Conservation (phyloP, 2,113 vertebrate species). For the Pelodiscus sinensis region DNA sequence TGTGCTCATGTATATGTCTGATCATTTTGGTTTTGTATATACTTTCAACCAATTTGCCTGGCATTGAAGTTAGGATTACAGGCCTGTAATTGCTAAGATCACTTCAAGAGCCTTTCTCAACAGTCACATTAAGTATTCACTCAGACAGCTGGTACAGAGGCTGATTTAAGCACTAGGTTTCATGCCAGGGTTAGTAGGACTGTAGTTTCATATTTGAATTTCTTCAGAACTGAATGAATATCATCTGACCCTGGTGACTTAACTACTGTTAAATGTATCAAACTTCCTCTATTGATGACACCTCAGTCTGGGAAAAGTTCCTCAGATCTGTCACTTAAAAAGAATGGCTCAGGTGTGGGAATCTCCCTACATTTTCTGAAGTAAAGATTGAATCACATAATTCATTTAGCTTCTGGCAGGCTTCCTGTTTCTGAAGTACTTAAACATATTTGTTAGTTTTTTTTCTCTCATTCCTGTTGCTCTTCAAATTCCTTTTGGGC, state of each 20-base stretch:
- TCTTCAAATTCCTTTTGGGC: background rate
- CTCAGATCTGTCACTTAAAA: background rate
- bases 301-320: background rate
- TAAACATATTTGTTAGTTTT: background rate
- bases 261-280: background rate
- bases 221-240: background rate
- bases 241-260: background rate
- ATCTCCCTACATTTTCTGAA: background rate
- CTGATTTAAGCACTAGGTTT: background rate
- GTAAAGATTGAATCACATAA: background rate
- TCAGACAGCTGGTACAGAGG: background rate
- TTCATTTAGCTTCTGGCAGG: background rate
- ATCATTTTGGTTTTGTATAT: too few relatives aligned
- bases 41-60: too few relatives aligned
- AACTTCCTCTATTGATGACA: background rate
- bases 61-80: background rate
- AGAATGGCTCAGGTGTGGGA: background rate
- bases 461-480: background rate
- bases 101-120: background rate
- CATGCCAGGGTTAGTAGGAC: background rate
- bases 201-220: background rate
- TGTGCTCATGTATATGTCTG: background rate
- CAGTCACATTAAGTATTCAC: background rate
- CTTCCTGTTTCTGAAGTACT: background rate
- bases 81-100: background rate